phyloP scores from a whole-genome alignment of 2,888 invertebrate species.

The Pollenia angustigena region DNA sequence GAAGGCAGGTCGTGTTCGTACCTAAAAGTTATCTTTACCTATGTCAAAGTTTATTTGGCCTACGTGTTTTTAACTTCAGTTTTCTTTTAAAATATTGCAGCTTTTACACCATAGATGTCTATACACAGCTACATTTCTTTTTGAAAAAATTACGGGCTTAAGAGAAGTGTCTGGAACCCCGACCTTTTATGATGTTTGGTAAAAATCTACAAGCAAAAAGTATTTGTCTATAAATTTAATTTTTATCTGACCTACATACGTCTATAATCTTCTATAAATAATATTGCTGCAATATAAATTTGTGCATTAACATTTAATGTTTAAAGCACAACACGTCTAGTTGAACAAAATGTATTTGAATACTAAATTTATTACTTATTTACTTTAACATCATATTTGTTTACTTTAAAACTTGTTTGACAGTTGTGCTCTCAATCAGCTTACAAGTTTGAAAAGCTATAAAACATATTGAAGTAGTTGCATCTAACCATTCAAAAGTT shows the following conservation, averaged over 20 bases:
- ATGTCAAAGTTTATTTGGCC: too few species aligned
- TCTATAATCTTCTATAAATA: conserved; percentile 25
- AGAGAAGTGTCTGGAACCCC: too few species aligned
- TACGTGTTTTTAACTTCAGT: too few species aligned
- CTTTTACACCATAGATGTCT: too few species aligned
- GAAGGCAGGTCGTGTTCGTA: too few species aligned
- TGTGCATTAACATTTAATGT: not conserved
- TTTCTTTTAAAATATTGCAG: too few species aligned
- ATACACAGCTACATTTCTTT: too few species aligned
- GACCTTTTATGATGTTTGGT: too few species aligned
- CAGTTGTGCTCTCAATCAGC: not conserved
- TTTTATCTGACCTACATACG: conserved; percentile 31
- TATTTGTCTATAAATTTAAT: not conserved
- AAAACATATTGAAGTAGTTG: not conserved
- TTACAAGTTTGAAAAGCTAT: not conserved
- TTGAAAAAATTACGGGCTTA: too few species aligned
- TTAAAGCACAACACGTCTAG: not conserved
- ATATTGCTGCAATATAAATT: not conserved
- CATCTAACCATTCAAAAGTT: not conserved
- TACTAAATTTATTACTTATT: not conserved
- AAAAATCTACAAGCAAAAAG: not conserved
- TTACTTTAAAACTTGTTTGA: not conserved
- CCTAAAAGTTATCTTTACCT: too few species aligned
- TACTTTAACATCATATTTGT: not conserved
- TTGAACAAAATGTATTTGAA: not conserved